phyloP scores from a whole-genome alignment of 2,888 invertebrate genomes.

The Tiliacea citrago region DNA sequence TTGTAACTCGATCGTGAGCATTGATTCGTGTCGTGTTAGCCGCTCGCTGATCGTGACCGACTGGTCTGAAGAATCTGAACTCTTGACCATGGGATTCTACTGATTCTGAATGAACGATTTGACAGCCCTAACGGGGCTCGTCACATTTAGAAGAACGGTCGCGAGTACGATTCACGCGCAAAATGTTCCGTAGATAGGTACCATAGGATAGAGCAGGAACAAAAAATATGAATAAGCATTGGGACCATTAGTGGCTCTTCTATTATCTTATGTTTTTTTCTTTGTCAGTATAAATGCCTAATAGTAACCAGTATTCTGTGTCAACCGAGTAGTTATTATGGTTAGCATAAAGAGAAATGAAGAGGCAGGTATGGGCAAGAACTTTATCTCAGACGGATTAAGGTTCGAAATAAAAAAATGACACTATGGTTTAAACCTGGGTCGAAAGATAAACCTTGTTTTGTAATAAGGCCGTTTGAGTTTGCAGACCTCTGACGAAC shows the following conservation, averaged over 20 bases:
- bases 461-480: too few relatives aligned
- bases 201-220: too few relatives aligned
- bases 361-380: background rate
- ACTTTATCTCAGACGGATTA: too few relatives aligned
- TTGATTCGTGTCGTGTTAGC: conserved; percentile 74
- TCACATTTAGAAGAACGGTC: conserved; percentile 57
- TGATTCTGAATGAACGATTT: conserved; percentile 56
- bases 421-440: too few relatives aligned
- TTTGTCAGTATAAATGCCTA: background rate
- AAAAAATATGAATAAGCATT: too few relatives aligned
- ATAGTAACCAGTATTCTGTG: background rate
- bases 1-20: conserved; percentile 74
- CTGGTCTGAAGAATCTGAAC: conserved; percentile 69
- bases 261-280: background rate
- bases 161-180: background rate
- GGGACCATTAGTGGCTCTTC: too few relatives aligned
- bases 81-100: conserved; percentile 66
- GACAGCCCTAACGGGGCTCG: conserved; percentile 73
- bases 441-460: too few relatives aligned
- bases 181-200: conserved; percentile 20
- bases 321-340: too few relatives aligned
- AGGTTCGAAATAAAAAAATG: too few relatives aligned
- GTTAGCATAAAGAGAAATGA: background rate
- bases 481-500: background rate
- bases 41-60: conserved; percentile 76